These are phyloP conservation scores for Loxodonta africana DNA, from an alignment of 2,113 vertebrate genomes.

Conservation along the genomic window DNA sequence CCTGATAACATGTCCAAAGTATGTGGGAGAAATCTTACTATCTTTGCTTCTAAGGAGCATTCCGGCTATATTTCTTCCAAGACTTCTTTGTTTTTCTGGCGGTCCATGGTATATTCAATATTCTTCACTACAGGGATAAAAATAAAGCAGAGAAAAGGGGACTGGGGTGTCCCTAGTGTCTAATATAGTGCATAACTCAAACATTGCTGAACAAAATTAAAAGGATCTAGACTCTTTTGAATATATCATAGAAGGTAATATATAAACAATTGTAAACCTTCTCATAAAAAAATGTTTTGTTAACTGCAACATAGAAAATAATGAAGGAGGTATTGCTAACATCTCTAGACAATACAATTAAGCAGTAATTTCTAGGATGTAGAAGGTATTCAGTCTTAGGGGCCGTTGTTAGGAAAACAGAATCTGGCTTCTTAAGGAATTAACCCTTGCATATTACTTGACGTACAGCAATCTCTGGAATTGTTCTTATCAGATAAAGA, in stretches of 20 bases:
- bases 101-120: no score
- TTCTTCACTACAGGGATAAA: no score
- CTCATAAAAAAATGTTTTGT: neutral
- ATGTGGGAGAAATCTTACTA: no score
- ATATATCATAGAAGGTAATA: neutral
- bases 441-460: rapidly evolving
- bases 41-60: no score
- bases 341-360: rapidly evolving
- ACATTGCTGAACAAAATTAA: rapidly evolving
- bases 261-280: neutral
- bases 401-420: no score
- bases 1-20: no score
- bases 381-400: rapidly evolving
- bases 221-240: neutral
- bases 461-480: rapidly evolving
- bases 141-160: neutral
- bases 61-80: no score
- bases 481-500: no score
- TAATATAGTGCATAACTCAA: rapidly evolving
- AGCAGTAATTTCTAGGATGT: rapidly evolving
- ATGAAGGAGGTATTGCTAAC: rapidly evolving
- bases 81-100: no score
- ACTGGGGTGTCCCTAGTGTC: rapidly evolving
- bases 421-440: rapidly evolving
- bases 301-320: neutral